A percentile compares a stretch with the other conserved stretches of the same genome.
These are phyloP conservation scores for Thermophis baileyi DNA, from an alignment of 2,113 vertebrate genomes.

Conservation along the genomic window DNA sequence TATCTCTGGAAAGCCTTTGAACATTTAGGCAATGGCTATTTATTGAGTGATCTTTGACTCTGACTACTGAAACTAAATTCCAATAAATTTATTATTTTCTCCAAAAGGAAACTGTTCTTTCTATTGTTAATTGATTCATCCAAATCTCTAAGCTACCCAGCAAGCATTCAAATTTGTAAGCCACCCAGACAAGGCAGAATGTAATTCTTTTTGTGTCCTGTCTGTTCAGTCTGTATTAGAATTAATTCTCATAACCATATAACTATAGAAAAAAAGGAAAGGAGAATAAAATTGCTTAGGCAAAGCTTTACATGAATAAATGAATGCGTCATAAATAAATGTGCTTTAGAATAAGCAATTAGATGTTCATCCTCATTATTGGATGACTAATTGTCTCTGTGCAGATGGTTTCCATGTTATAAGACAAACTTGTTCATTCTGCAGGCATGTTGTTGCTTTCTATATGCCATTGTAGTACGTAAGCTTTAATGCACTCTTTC, in stretches of 20 bases:
- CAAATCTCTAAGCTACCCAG: background rate
- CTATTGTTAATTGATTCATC: background rate
- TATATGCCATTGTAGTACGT: background rate
- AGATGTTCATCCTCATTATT: constrained; percentile 41
- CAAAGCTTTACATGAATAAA: constrained; percentile 30
- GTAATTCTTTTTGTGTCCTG: background rate
- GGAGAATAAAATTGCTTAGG: background rate
- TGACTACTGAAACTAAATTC: background rate
- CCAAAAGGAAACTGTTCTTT: background rate
- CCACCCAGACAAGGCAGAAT: background rate
- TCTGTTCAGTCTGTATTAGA: constrained; percentile 6
- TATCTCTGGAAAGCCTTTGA: background rate
- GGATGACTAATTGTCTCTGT: constrained; percentile 20
- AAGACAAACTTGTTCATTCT: background rate
- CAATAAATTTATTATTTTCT: background rate
- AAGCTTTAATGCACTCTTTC: background rate
- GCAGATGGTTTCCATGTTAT: background rate
- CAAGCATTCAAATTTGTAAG: background rate
- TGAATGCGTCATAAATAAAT: constrained; percentile 17
- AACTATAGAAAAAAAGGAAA: background rate
- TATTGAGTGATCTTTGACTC: background rate
- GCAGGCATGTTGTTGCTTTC: background rate
- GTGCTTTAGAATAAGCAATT: constrained; percentile 11
- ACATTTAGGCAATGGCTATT: background rate
- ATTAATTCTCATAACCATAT: background rate